Evolutionary conservation across 2,888 invertebrate genomes (phyloP), one percentile per base, ranked within the genome.

Genomic region (Chloroclystis v-ata): DNA sequence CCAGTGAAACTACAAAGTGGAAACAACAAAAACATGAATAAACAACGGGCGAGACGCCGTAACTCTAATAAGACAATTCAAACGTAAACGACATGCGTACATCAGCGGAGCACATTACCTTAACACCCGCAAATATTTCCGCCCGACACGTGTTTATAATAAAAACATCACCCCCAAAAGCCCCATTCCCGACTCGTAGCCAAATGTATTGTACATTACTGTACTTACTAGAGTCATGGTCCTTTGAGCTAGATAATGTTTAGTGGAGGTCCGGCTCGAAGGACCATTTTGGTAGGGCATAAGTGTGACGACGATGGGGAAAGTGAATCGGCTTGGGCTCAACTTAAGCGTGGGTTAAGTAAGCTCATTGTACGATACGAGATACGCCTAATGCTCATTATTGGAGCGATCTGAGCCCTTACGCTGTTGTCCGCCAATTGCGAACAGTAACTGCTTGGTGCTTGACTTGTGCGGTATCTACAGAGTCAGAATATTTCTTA

Each of bases 71-170:
- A 60, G 57, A 63, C 61, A 65, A 64, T 68, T 66, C 70, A 69
- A 57, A 75, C 69, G 70, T 65, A 65, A 80, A 75, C 72, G 70
- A 68, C 61, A 62, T 53, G 56, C 74, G 68, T 75, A 73, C 71
- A 72, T 75, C 74, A 69, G 61, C 59, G 49, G 60, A 67, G 63
- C 66, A 67, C 67, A 68, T 72, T 68, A 67, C 71, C 69, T 66
- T 68, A 69, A 74, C 79, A 74, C 72, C 67, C 69, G 72, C 75
- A 78, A 80, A 82, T 77, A 82, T 78, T 77, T 70, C 71, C 52
- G 66, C 74, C 67, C 68, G 67, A 73, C 79, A 77, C 79, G 80
- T 77, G 77, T 76, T 79, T 77, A 80, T 82, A 83, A 85, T 84
- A 86, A 83, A 83, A 85, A 82, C 80, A 83, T 83, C 83, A 78